These are phyloP conservation scores for Kryptopterus vitreolus DNA, from an alignment of 2,797 vertebrate species.

Conservation along the genomic window DNA sequence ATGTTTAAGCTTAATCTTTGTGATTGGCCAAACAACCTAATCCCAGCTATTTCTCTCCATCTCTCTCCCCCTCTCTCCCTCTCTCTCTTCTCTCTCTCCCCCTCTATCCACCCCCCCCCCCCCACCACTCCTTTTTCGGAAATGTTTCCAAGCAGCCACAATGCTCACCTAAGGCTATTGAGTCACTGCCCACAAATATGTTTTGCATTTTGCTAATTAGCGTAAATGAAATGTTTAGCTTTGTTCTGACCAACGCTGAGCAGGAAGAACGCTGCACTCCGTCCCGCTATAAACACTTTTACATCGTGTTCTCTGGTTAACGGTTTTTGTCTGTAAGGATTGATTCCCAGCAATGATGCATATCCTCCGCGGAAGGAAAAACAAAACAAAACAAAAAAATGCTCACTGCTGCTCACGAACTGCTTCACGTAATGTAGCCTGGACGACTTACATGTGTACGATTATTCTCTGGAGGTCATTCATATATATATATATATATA, in stretches of 20 bases:
- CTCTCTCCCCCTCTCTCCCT: neutral
- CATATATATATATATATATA: no score
- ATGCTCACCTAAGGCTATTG: conserved; percentile 52
- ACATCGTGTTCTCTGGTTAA: conserved; percentile 52
- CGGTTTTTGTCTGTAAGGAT: conserved; percentile 40
- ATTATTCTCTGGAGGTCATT: no score
- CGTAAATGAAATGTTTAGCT: conserved; percentile 54
- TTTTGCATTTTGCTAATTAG: conserved; percentile 60
- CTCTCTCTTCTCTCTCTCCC: conserved; percentile 1
- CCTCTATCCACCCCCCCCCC: no score
- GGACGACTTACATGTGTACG: no score
- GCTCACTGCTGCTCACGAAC: no score
- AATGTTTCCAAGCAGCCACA: conserved; percentile 54
- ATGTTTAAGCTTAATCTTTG: conserved; percentile 32
- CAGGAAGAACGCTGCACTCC: conserved; percentile 42
- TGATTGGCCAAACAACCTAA: conserved; percentile 24
- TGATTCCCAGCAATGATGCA: conserved; percentile 50
- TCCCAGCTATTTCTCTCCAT: conserved; percentile 9
- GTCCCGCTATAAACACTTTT: conserved; percentile 56
- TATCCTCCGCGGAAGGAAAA: no score
- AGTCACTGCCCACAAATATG: conserved; percentile 56
- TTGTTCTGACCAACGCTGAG: conserved; percentile 52
- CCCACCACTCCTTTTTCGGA: conserved; percentile 44
- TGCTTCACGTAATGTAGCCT: neutral
- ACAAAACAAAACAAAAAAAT: neutral